A percentile compares a stretch with the other conserved stretches of the same genome.
Conservation (phyloP, 2,113 vertebrate genomes). For the Chelonoidis abingdonii region DNA sequence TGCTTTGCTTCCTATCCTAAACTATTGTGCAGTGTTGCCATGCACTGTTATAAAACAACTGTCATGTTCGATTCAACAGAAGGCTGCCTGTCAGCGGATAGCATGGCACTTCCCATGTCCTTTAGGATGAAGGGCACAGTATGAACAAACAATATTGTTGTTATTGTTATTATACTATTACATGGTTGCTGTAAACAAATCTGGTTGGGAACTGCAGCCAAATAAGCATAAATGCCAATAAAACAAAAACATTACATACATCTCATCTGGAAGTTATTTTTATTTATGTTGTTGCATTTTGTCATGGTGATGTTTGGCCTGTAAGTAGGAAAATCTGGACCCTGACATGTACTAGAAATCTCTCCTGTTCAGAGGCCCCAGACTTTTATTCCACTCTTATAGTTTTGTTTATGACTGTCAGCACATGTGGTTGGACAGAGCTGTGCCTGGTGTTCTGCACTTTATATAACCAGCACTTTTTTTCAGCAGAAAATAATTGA, state of each 20-base stretch:
- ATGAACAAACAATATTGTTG: conserved; percentile 35
- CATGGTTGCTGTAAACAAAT: conserved; percentile 59
- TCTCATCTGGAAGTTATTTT: conserved; percentile 74
- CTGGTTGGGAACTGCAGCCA: conserved; percentile 54
- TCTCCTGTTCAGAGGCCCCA: conserved; percentile 56
- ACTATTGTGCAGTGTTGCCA: neutral
- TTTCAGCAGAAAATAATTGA: conserved; percentile 11
- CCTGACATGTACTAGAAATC: conserved; percentile 41
- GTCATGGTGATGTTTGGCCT: conserved; percentile 72
- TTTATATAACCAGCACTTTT: neutral
- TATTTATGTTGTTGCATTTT: conserved; percentile 74
- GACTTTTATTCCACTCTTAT: neutral
- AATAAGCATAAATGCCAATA: conserved; percentile 69
- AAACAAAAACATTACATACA: conserved; percentile 71
- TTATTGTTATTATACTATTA: conserved; percentile 18
- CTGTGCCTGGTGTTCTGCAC: neutral
- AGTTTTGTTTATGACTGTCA: neutral
- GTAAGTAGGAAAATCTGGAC: conserved; percentile 62
- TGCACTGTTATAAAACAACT: neutral
- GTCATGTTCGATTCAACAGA: neutral
- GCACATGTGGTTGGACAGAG: neutral
- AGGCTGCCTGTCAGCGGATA: neutral
- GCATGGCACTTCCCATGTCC: neutral
- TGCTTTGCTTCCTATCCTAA: neutral
- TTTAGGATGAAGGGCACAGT: neutral